Evolutionary conservation across 1,140 invertebrate species (phyloP), one percentile per base, ranked within the genome.

Genomic region (Cyclargus thomasi): DNA sequence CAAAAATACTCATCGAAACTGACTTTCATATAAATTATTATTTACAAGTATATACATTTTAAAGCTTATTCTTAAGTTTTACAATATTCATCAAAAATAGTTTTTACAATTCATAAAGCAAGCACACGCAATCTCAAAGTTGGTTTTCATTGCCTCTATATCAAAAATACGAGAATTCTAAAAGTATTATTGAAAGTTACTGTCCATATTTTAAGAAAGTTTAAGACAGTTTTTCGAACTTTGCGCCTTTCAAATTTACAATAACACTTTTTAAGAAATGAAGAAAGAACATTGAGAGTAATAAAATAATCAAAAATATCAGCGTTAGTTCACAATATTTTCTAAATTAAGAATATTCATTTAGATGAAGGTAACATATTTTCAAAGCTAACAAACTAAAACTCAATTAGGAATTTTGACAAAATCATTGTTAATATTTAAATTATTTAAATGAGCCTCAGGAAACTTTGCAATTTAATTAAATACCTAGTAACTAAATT

Each of bases 1-100:
- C 70, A 82, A 83, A 59, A 83, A 83, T 83, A 83, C 79, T 72
- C 66, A 67, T 65, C 55, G 53, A 65, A 73, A 73, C 65, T 47
- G 39, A 65, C 63, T 47, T 53, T 70, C 62, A n/a, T 39, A 57
- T 67, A 70, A 65, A 29, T 65, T 53, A 65, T 71, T 68, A 66
- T 36, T 59, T 39, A 57, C 62, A 64, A 63, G 47, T 59, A 20
- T 59, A 2, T 22, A 59, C 55, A 59, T 18, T 21, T 55, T 21
- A 59, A 59, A 59, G 18, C 10, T 20, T 59, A 59, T 20, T 47
- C 39, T 14, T 47, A 47, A 47, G 39, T 0, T 47, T 47, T 47
- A 47, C 39, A 47, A 14, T 11, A 47, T 59, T 59, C 21, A 59
- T 59, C 18, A 59, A 11, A 55, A 59, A 59, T 59, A 20, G 53